phyloP scores from a whole-genome alignment of 1,140 invertebrate genomes.

The Drosophila oshimai region DNA sequence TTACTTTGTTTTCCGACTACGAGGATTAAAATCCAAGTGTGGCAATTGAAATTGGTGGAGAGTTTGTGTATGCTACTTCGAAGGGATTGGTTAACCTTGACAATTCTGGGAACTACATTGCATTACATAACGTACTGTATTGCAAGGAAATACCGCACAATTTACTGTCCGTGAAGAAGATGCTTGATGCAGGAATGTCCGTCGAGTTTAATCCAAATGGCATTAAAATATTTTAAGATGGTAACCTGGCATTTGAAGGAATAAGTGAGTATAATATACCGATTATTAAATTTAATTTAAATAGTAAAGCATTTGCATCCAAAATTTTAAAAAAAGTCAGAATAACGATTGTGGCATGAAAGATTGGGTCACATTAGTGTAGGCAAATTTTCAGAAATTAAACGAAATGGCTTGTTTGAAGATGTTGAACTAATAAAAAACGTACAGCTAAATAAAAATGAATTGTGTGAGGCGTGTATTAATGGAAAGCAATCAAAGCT shows the following conservation, averaged over 20 bases:
- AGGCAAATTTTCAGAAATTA: conserved; percentile 69
- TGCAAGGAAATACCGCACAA: conserved; percentile 1
- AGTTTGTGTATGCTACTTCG: conserved; percentile 12
- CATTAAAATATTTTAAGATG: neutral
- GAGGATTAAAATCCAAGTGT: neutral
- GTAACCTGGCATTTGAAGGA: neutral
- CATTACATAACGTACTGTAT: neutral
- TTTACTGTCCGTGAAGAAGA: neutral
- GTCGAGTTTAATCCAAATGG: neutral
- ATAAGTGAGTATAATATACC: conserved; percentile 11
- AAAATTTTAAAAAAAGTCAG: neutral
- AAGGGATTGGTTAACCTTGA: neutral
- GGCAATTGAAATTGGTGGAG: conserved; percentile 31
- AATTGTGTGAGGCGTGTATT: neutral
- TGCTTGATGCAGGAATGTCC: neutral
- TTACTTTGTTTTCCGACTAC: conserved; percentile 50
- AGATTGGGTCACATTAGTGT: conserved; percentile 65
- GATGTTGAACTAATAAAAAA: conserved; percentile 22
- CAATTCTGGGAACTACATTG: neutral
- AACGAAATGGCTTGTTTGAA: conserved; percentile 65
- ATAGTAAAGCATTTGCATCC: conserved; percentile 35
- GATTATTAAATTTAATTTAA: conserved; percentile 31
- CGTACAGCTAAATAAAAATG: neutral
- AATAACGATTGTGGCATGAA: neutral
- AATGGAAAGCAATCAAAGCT: neutral